Evolutionary conservation across 1,140 invertebrate species (phyloP), one percentile per base, ranked within the genome.

Genomic region (Sinonovacula constricta): DNA sequence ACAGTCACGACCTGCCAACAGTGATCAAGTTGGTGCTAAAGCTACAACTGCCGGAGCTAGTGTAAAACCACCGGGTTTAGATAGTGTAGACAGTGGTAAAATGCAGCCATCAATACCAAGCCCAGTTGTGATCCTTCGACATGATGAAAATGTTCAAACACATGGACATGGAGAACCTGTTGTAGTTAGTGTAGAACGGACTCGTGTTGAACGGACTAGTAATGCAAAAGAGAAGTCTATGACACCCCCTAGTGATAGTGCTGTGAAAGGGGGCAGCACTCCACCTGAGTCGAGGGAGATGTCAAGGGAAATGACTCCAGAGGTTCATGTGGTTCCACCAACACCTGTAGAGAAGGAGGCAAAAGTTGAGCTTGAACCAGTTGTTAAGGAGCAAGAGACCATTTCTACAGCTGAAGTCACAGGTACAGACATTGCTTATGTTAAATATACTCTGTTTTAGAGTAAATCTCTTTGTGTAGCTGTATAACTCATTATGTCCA

Each of bases 281-380:
- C 45, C 45, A 49, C 10, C n/a, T n/a, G n/a, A 49, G 45, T 49
- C n/a, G 45, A n/a, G 10, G n/a, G 45, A 12, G 10, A 24, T 22
- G 22, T 22, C 15, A 10, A 22, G 54, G 26, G 72, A 76, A 31
- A 59, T 54, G 3, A 76, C 68, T 51, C 60, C 80, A 60, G 62
- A 78, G 34, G 75, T 57, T 31, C 67, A 69, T 30, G 54, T 68
- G 22, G 30, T 79, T 33, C 65, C 69, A 15, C 72, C 74, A 31
- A 71, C 80, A 22, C 62, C 60, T 18, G 80, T 78, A 22, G 59
- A 70, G 53, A 77, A 76, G 51, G 36, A 51, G 33, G 24, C 59
- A 71, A 34, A 59, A 26, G 18, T 15, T 31, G 49, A 57, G 33
- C 45, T 31, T 36, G 69, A 12, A 2, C 22, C 33, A 36, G 51